phyloP scores from a whole-genome alignment of 2,113 vertebrate species.

The Lasiurus borealis region DNA sequence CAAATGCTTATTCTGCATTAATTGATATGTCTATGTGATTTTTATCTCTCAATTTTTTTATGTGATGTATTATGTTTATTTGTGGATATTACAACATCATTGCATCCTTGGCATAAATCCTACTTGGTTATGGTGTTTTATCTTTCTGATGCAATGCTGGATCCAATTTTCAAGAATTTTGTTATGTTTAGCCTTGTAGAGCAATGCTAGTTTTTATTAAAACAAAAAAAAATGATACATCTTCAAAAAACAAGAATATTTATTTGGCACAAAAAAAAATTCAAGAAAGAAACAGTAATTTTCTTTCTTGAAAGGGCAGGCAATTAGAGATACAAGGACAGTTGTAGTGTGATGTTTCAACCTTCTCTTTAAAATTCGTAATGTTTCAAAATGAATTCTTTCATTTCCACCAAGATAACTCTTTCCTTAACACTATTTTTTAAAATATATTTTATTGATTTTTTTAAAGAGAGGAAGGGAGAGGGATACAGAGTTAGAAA shows the following conservation, averaged over 20 bases:
- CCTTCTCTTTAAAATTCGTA: conserved; percentile 67
- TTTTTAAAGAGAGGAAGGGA: too few species aligned
- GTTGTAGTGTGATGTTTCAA: conserved; percentile 35
- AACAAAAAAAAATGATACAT: background rate
- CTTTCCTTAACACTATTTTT: background rate
- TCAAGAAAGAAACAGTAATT: conserved; percentile 74
- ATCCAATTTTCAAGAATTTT: too few species aligned
- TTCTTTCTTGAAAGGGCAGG: conserved; percentile 59
- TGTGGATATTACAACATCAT: too few species aligned
- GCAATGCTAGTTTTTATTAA: conserved; percentile 65
- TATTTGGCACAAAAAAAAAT: conserved; percentile 60
- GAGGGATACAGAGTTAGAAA: too few species aligned
- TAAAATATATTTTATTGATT: too few species aligned
- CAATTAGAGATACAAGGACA: conserved; percentile 64
- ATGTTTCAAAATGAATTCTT: conserved; percentile 39
- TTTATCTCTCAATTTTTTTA: too few species aligned
- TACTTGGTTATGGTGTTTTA: too few species aligned
- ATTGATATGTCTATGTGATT: too few species aligned
- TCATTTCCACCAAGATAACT: background rate
- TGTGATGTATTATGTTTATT: too few species aligned
- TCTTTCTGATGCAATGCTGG: too few species aligned
- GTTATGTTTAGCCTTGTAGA: conserved; percentile 18
- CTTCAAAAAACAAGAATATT: background rate
- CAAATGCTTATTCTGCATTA: too few species aligned
- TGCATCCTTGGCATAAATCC: too few species aligned